A percentile compares a stretch with the other conserved stretches of the same genome.
These are phyloP conservation scores for Phasia obesa DNA, from an alignment of 2,888 invertebrate genomes.

Conservation along the genomic window DNA sequence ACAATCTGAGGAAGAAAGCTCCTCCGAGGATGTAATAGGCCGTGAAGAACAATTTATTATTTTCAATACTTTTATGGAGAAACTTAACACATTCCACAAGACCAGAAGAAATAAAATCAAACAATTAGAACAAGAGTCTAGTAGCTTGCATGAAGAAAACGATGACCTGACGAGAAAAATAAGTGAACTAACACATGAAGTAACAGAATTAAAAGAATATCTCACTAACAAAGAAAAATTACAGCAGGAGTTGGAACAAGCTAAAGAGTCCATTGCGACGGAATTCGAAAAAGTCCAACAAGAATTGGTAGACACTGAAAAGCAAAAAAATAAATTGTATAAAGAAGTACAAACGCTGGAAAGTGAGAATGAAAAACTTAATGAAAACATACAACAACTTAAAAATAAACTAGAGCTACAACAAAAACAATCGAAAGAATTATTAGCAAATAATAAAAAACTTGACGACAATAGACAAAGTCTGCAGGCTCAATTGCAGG, in stretches of 20 bases:
- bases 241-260: constrained; percentile 59
- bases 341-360: constrained; percentile 61
- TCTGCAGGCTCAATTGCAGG: constrained; percentile 26
- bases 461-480: constrained; percentile 15
- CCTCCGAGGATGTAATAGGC: constrained; percentile 11
- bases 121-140: constrained; percentile 65
- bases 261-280: constrained; percentile 27
- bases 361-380: constrained; percentile 37
- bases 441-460: constrained; percentile 20
- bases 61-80: constrained; percentile 75
- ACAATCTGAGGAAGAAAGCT: constrained; percentile 56
- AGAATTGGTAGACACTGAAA: constrained; percentile 47
- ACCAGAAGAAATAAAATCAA: constrained; percentile 66
- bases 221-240: constrained; percentile 55
- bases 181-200: constrained; percentile 50
- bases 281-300: constrained; percentile 31
- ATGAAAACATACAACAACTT: constrained; percentile 41
- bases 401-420: constrained; percentile 23
- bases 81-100: constrained; percentile 72
- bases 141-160: constrained; percentile 64
- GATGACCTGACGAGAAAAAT: constrained; percentile 54
- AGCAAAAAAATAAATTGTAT: constrained; percentile 62
- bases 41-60: constrained; percentile 72
- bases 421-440: constrained; percentile 18
- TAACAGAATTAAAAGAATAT: constrained; percentile 48